Conservation (phyloP, 1,140 invertebrate species). For the Elymnias hypermnestra region DNA sequence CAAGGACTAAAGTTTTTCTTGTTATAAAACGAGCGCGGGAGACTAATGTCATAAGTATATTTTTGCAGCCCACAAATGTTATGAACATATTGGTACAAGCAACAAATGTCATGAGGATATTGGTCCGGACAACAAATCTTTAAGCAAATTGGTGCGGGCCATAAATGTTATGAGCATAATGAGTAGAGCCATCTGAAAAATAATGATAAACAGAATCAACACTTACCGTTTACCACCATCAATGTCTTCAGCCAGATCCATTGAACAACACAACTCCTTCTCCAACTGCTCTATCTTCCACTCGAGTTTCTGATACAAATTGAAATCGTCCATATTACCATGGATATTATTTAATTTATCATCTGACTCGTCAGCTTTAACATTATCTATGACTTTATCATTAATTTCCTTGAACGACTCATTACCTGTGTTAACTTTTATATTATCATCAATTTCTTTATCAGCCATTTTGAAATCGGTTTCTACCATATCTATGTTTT, state of each 20-base stretch:
- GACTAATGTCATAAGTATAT: no score
- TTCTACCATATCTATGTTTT: neutral
- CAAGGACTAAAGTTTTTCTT: no score
- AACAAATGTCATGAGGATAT: no score
- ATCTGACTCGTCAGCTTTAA: constrained; percentile 8
- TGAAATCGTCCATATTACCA: constrained; percentile 56
- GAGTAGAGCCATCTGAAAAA: neutral
- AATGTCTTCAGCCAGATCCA: constrained; percentile 66
- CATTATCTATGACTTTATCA: constrained; percentile 7
- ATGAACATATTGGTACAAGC: no score
- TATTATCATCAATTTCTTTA: constrained; percentile 5
- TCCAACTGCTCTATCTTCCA: constrained; percentile 63
- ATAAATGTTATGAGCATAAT: no score
- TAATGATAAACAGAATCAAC: neutral
- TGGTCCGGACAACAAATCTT: no score
- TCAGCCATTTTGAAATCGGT: neutral
- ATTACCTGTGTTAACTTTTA: neutral
- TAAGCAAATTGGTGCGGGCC: no score
- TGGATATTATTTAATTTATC: constrained; percentile 26
- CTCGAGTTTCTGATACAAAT: constrained; percentile 60
- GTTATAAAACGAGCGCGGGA: no score
- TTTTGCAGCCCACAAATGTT: no score
- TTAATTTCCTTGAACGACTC: constrained; percentile 6
- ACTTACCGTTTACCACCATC: constrained; percentile 58
- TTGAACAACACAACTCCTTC: constrained; percentile 48